Evolutionary conservation across 2,113 vertebrate species (phyloP).

Genomic region (Elachura formosa): DNA sequence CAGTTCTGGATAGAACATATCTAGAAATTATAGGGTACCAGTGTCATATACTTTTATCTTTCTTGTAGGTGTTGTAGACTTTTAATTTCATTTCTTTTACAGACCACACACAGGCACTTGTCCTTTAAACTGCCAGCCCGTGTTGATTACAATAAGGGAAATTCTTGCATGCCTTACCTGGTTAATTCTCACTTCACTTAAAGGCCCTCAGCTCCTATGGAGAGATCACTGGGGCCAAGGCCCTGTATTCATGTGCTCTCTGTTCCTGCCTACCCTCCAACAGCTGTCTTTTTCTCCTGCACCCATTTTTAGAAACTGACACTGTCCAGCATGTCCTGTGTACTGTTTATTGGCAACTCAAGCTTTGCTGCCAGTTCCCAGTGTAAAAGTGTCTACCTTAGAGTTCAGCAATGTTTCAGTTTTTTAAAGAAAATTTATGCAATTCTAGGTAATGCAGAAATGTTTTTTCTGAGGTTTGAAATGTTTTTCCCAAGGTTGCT

Average conservation of each 20-base stretch:
- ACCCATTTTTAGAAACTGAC: slow-evolving; percentile 54
- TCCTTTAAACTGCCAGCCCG: background rate
- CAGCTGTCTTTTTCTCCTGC: slow-evolving; percentile 50
- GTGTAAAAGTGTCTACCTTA: background rate
- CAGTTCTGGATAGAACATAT: background rate
- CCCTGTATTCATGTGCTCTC: background rate
- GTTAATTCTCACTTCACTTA: background rate
- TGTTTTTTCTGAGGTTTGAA: background rate
- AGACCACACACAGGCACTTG: background rate
- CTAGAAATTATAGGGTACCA: background rate
- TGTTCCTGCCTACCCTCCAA: background rate
- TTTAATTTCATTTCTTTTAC: background rate
- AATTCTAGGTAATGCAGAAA: background rate
- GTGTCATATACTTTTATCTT: background rate
- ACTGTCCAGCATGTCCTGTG: background rate
- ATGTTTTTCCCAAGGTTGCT: background rate
- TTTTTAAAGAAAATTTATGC: background rate
- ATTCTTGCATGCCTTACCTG: background rate
- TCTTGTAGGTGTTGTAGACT: background rate
- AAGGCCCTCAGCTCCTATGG: background rate
- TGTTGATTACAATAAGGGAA: background rate
- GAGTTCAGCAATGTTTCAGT: background rate
- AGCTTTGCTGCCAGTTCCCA: background rate
- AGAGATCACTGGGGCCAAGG: background rate
- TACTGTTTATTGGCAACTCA: background rate